phyloP scores from a whole-genome alignment of 1,140 invertebrate genomes.

The Cyclargus thomasi region DNA sequence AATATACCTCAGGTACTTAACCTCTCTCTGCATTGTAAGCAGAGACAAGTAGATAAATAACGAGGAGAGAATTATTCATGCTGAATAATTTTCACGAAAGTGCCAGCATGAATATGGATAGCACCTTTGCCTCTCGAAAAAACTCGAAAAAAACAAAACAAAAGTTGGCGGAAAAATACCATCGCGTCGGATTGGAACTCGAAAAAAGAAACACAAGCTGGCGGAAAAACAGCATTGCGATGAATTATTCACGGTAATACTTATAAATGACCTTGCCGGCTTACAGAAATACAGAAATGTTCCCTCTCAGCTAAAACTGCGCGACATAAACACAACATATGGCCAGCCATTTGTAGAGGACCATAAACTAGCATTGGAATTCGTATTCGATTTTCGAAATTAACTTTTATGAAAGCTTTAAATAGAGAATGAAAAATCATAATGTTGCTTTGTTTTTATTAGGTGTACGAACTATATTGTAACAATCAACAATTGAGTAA shows the following conservation, averaged over 20 bases:
- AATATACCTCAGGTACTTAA: not conserved
- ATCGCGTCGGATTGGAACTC: conserved; percentile 26
- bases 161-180: conserved; percentile 51
- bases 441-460: not conserved
- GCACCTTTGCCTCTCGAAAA: conserved; percentile 29
- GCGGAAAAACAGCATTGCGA: conserved; percentile 52
- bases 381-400: conserved; percentile 20
- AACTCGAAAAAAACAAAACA: conserved; percentile 29
- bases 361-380: conserved; percentile 20
- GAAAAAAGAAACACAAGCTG: conserved; percentile 33
- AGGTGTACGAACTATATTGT: too few relatives aligned
- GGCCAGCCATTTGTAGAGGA: conserved; percentile 32
- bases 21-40: not conserved
- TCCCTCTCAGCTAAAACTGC: conserved; percentile 23
- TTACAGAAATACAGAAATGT: conserved; percentile 25
- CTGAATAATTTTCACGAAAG: conserved; percentile 20
- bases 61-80: conserved; percentile 31
- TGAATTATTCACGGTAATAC: conserved; percentile 30
- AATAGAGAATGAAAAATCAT: not conserved
- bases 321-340: conserved; percentile 41
- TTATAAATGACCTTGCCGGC: conserved; percentile 32
- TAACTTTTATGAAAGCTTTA: conserved; percentile 8
- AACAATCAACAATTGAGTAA: too few relatives aligned
- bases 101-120: conserved; percentile 28
- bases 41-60: conserved; percentile 13